phyloP scores from a whole-genome alignment of 2,113 vertebrate genomes.

The Perca fluviatilis region DNA sequence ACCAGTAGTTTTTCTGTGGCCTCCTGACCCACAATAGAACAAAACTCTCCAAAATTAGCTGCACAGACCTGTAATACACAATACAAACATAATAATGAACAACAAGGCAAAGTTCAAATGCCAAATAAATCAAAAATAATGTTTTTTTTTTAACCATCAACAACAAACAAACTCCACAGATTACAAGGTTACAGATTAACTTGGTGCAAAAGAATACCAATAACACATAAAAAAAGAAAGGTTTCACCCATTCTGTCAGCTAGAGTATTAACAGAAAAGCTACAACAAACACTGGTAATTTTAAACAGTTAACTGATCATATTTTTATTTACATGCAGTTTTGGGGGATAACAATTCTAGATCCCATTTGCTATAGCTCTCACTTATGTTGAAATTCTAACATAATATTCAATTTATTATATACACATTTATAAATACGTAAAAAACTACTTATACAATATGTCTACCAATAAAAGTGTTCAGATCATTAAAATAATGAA shows the following conservation, averaged over 20 bases:
- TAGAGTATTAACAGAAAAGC: too few relatives aligned
- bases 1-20: slow-evolving; percentile 93
- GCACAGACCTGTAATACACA: slow-evolving; percentile 87
- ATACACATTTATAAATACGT: too few relatives aligned
- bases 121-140: not conserved
- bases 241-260: too few relatives aligned
- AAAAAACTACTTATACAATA: not conserved
- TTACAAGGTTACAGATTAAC: not conserved
- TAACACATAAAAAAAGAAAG: not conserved
- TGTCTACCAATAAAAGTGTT: not conserved
- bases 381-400: not conserved
- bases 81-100: not conserved
- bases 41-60: slow-evolving; percentile 93
- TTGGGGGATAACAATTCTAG: not conserved
- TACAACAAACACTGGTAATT: too few relatives aligned
- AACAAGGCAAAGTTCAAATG: not conserved
- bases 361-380: not conserved
- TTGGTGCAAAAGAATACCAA: not conserved
- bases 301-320: not conserved
- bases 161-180: not conserved
- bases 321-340: not conserved
- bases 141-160: not conserved
- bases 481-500: too few relatives aligned
- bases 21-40: slow-evolving; percentile 92
- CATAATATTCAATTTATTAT: not conserved